These are phyloP conservation scores for Zaprionus kolodkinae DNA, from an alignment of 1,140 invertebrate genomes.

Conservation along the genomic window DNA sequence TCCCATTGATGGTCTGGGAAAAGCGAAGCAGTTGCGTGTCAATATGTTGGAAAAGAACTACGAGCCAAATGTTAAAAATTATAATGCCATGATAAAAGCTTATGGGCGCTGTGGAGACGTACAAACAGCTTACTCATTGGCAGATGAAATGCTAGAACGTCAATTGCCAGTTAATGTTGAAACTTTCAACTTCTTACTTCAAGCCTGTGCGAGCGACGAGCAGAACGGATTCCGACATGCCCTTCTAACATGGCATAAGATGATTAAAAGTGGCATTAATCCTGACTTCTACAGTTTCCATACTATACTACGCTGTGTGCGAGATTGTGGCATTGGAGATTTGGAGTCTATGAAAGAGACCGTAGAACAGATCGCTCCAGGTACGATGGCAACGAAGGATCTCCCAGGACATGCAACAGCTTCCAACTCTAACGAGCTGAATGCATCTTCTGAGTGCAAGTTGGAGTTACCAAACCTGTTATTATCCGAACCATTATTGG, in stretches of 20 bases:
- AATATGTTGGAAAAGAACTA: constrained; percentile 89
- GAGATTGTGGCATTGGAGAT: constrained; percentile 92
- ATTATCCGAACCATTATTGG: constrained; percentile 85
- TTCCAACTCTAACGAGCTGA: constrained; percentile 62
- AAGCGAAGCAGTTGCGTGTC: constrained; percentile 88
- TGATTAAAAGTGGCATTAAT: constrained; percentile 87
- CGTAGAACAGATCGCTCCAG: constrained; percentile 53
- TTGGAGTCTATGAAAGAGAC: constrained; percentile 86
- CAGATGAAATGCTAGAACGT: constrained; percentile 92
- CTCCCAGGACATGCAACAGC: neutral
- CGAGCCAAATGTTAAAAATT: constrained; percentile 90
- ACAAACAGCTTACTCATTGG: constrained; percentile 90
- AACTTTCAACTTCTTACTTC: constrained; percentile 92
- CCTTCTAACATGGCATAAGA: constrained; percentile 93
- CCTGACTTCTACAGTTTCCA: constrained; percentile 92
- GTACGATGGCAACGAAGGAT: neutral
- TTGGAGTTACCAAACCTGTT: constrained; percentile 86
- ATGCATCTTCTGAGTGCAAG: constrained; percentile 65
- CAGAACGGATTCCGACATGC: constrained; percentile 91
- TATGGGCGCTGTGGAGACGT: constrained; percentile 93
- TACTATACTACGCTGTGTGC: constrained; percentile 90
- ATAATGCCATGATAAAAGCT: constrained; percentile 95
- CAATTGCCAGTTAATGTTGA: constrained; percentile 87
- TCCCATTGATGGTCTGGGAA: constrained; percentile 86
- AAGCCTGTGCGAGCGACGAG: constrained; percentile 92